A percentile compares a stretch with the other conserved stretches of the same genome.
Evolutionary conservation across 2,113 vertebrate species (phyloP).

Genomic region (Cheirogaleus medius): DNA sequence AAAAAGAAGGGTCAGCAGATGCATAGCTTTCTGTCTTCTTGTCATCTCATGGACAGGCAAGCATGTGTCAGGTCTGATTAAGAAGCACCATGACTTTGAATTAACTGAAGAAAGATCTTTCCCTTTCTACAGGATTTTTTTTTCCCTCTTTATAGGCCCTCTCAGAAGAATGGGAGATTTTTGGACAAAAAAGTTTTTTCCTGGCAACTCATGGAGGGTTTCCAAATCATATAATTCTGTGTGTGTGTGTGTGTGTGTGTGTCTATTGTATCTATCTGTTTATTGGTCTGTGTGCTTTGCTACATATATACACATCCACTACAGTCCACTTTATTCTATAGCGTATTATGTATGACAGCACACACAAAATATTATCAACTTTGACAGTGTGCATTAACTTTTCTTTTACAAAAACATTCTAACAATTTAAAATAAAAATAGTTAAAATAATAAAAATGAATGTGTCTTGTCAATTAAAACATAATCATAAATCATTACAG

Average conservation of each 20-base stretch:
- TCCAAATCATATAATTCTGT: neutral
- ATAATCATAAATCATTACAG: neutral
- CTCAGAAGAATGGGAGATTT: neutral
- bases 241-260: neutral
- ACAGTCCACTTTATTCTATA: neutral
- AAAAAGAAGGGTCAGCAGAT: neutral
- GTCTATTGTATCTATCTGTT: no score
- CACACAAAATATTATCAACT: neutral
- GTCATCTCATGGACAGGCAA: neutral
- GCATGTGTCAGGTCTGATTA: neutral
- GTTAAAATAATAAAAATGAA: neutral
- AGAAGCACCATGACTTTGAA: neutral
- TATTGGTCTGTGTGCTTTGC: no score
- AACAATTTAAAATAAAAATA: neutral
- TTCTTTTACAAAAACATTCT: neutral
- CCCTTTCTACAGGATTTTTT: neutral
- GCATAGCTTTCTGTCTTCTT: neutral
- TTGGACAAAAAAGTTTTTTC: neutral
- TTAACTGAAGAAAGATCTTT: neutral
- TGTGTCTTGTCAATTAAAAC: neutral
- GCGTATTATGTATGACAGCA: neutral
- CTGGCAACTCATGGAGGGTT: neutral
- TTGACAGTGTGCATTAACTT: neutral
- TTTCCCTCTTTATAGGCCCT: neutral
- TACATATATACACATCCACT: neutral